These are phyloP conservation scores for Boleophthalmus pectinirostris DNA, from an alignment of 2,113 vertebrate genomes.

Conservation along the genomic window DNA sequence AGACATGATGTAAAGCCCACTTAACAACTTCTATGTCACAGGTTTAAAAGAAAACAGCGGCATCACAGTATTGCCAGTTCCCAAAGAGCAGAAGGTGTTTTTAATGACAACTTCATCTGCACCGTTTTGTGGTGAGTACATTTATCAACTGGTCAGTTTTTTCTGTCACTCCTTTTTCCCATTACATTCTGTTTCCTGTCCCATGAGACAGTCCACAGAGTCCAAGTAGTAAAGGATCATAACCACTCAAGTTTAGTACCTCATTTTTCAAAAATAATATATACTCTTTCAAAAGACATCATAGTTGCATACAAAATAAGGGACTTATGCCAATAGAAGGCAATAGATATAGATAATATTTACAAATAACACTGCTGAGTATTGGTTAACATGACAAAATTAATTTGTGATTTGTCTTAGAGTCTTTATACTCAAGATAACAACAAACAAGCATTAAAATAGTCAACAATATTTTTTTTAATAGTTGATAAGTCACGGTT, in stretches of 20 bases:
- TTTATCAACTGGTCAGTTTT: neutral
- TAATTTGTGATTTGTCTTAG: too few species aligned
- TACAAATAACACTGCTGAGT: too few species aligned
- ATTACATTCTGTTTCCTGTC: neutral
- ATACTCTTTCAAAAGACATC: too few species aligned
- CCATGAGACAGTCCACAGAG: neutral
- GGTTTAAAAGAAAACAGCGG: constrained; percentile 82
- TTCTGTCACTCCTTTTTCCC: neutral
- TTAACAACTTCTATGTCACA: constrained; percentile 43
- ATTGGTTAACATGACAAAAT: too few species aligned
- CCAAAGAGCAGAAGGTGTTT: constrained; percentile 83
- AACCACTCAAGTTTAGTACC: neutral
- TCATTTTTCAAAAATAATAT: neutral
- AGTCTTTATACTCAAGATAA: too few species aligned
- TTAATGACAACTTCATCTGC: constrained; percentile 79
- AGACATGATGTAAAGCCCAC: neutral
- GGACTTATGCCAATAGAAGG: too few species aligned
- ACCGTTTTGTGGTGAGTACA: constrained; percentile 86
- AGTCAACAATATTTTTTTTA: neutral
- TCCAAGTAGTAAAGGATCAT: neutral
- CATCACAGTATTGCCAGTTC: constrained; percentile 73
- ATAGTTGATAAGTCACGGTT: neutral
- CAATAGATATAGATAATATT: too few species aligned
- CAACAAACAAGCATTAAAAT: neutral
- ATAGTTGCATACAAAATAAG: too few species aligned